Evolutionary conservation across 2,797 vertebrate species (phyloP).

Genomic region (Hybognathus amarus): DNA sequence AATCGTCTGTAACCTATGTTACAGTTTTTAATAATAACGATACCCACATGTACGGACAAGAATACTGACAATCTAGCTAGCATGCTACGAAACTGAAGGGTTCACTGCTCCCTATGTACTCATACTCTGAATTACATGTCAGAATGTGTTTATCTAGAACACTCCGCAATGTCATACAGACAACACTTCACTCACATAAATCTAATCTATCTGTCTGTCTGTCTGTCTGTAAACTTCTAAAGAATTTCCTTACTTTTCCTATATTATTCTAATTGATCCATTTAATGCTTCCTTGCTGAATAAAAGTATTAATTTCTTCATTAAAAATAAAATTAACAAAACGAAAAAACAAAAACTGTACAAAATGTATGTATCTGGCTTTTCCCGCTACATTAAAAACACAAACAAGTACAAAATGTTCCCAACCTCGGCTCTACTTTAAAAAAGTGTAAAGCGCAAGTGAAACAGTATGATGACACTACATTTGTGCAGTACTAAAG

Average conservation of each 20-base stretch:
- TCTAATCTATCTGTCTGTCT: no score
- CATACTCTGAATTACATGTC: background rate
- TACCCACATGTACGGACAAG: background rate
- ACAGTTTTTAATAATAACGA: background rate
- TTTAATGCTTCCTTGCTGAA: background rate
- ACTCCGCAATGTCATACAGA: background rate
- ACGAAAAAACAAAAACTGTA: background rate
- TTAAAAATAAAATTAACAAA: background rate
- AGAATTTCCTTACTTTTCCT: no score
- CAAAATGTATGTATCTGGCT: background rate
- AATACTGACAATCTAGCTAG: background rate
- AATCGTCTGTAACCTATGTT: background rate
- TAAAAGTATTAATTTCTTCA: background rate
- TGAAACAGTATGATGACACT: background rate
- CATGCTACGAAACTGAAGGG: background rate
- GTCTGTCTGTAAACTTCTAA: no score
- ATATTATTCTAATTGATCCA: no score
- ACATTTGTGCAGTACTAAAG: conserved; percentile 3
- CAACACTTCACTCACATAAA: background rate
- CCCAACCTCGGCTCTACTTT: background rate
- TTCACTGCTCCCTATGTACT: background rate
- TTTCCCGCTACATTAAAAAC: conserved; percentile 2
- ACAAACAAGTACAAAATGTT: background rate
- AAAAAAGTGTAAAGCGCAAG: background rate
- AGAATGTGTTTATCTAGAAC: background rate